phyloP scores from a whole-genome alignment of 2,797 vertebrate species.

The Sebastes paucispinis region DNA sequence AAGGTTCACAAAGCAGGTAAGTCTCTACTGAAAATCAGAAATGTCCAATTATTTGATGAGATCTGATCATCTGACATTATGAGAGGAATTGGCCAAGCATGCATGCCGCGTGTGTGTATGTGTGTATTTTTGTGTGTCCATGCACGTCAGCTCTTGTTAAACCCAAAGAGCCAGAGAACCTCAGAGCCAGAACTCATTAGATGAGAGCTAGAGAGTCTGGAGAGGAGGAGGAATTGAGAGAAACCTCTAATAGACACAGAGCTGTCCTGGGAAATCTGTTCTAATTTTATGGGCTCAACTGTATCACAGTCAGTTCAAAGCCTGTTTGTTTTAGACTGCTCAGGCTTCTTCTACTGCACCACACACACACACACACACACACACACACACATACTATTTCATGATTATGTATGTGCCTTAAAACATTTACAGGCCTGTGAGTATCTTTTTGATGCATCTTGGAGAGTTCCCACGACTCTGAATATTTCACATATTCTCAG shows the following conservation, averaged over 20 bases:
- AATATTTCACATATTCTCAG: constrained; percentile 2
- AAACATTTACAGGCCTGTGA: constrained; percentile 12
- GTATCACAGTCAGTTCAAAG: constrained; percentile 58
- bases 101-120: neutral
- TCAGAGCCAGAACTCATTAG: constrained; percentile 73
- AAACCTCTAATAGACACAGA: constrained; percentile 60
- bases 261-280: constrained; percentile 68
- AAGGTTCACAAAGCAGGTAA: constrained; percentile 97
- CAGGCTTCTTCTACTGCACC: constrained; percentile 34
- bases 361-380: constrained; percentile 12
- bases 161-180: constrained; percentile 41
- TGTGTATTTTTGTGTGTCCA: constrained; percentile 26
- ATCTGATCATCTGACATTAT: constrained; percentile 1
- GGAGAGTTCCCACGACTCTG: neutral
- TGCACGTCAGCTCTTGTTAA: constrained; percentile 42
- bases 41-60: neutral
- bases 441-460: constrained; percentile 13
- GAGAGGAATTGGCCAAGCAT: constrained; percentile 10
- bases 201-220: constrained; percentile 36
- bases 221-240: constrained; percentile 47
- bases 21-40: constrained; percentile 35
- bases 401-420: neutral
- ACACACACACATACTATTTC: neutral
- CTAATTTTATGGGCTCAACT: constrained; percentile 56
- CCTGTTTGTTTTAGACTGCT: constrained; percentile 66